These are phyloP conservation scores for Valencia hispanica DNA, from an alignment of 2,797 vertebrate genomes.

Conservation along the genomic window DNA sequence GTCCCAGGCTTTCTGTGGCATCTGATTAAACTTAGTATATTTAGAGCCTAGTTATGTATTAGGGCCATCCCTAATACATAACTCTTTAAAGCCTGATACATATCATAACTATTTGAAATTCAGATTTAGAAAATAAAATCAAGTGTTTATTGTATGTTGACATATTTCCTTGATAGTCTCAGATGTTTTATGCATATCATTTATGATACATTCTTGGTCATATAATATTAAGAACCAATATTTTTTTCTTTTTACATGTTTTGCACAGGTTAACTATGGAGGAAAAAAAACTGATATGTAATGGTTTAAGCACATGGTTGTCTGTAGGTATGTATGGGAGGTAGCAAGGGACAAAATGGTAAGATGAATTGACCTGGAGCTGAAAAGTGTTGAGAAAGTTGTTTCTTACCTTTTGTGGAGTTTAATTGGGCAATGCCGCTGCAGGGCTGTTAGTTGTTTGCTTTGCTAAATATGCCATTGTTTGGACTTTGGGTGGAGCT, in stretches of 20 bases:
- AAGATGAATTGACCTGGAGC: background rate
- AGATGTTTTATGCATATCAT: background rate
- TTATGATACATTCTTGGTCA: background rate
- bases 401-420: slow-evolving; percentile 43
- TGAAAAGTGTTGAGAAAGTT: background rate
- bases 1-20: too few relatives aligned
- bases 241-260: background rate
- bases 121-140: background rate
- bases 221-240: background rate
- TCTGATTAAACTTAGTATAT: too few relatives aligned
- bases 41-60: too few relatives aligned
- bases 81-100: background rate
- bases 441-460: slow-evolving; percentile 55
- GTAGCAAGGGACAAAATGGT: background rate
- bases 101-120: background rate
- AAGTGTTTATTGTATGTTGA: background rate
- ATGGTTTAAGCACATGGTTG: background rate
- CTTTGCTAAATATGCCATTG: slow-evolving; percentile 66
- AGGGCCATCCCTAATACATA: too few relatives aligned
- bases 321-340: background rate
- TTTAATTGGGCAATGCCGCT: slow-evolving; percentile 50
- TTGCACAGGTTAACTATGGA: background rate
- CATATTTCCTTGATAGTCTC: background rate
- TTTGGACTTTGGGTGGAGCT: slow-evolving; percentile 64
- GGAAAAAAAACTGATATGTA: background rate